Evolutionary conservation across 2,888 invertebrate species (phyloP).

Genomic region (Drosophila helvetica): DNA sequence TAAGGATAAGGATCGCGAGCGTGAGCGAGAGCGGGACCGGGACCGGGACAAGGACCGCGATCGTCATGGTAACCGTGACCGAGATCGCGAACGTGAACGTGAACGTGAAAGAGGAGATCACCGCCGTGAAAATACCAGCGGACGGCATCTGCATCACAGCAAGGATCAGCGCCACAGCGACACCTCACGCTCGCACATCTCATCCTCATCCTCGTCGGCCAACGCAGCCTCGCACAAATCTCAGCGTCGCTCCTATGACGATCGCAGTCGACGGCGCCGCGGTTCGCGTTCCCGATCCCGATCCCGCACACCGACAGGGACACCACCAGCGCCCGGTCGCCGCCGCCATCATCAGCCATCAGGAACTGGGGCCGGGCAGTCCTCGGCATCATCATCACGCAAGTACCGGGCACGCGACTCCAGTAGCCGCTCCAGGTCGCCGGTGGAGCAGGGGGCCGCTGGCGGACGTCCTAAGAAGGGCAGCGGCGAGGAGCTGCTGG

Average conservation of each 20-base stretch:
- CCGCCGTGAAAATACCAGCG: conserved; percentile 35
- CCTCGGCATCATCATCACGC: conserved; percentile 33
- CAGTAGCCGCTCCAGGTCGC: conserved; percentile 65
- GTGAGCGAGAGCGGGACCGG: conserved; percentile 57
- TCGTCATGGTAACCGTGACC: conserved; percentile 23
- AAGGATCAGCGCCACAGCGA: conserved; percentile 54
- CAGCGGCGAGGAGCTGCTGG: conserved; percentile 17
- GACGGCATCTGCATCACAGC: conserved; percentile 45
- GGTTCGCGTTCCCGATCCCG: conserved; percentile 60
- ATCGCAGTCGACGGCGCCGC: conserved; percentile 58
- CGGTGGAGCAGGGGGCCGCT: conserved; percentile 18
- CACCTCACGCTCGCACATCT: conserved; percentile 28
- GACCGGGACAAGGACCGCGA: conserved; percentile 24
- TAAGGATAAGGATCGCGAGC: conserved; percentile 59
- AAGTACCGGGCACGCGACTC: conserved; percentile 64
- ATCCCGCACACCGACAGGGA: conserved; percentile 56
- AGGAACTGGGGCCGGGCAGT: neutral
- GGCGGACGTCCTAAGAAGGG: conserved; percentile 14
- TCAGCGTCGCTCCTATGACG: conserved; percentile 66
- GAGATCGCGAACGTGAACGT: neutral
- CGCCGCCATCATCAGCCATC: conserved; percentile 28
- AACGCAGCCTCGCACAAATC: conserved; percentile 42
- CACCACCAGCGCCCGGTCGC: conserved; percentile 20
- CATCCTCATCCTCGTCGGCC: conserved; percentile 40
- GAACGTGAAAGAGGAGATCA: conserved; percentile 22